Evolutionary conservation across 1,140 invertebrate species (phyloP).

Genomic region (Zaprionus tsacasi): DNA sequence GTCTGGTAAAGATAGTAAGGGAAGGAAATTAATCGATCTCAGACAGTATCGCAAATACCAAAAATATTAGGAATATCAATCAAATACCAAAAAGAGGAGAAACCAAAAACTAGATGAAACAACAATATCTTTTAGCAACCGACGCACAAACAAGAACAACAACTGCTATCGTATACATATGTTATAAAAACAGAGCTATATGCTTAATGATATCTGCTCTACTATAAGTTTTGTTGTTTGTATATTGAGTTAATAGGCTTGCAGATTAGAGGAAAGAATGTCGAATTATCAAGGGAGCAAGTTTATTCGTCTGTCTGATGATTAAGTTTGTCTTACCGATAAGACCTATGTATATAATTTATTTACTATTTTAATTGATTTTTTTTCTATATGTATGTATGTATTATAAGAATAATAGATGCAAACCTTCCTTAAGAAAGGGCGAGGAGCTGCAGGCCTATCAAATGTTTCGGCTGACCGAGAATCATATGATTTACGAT

Average conservation of each 20-base stretch:
- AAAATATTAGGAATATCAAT: constrained; percentile 1
- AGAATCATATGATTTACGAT: not conserved
- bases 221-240: not conserved
- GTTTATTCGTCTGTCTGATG: not conserved
- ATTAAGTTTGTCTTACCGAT: not conserved
- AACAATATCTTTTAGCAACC: not conserved
- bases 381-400: too few relatives aligned
- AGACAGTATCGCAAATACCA: constrained; percentile 28
- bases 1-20: constrained; percentile 90
- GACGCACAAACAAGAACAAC: constrained; percentile 13
- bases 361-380: too few relatives aligned
- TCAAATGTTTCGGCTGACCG: not conserved
- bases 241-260: not conserved
- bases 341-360: not conserved
- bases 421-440: too few relatives aligned
- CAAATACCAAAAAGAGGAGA: constrained; percentile 9
- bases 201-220: not conserved
- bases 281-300: not conserved
- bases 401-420: too few relatives aligned
- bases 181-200: not conserved
- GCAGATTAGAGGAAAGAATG: not conserved
- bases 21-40: constrained; percentile 43
- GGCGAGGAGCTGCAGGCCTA: not conserved
- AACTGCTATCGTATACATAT: not conserved
- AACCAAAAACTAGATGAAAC: constrained; percentile 6